Base-by-base conservation (phyloP, 2,888 invertebrate species). In the Homarus gammarus region DNA sequence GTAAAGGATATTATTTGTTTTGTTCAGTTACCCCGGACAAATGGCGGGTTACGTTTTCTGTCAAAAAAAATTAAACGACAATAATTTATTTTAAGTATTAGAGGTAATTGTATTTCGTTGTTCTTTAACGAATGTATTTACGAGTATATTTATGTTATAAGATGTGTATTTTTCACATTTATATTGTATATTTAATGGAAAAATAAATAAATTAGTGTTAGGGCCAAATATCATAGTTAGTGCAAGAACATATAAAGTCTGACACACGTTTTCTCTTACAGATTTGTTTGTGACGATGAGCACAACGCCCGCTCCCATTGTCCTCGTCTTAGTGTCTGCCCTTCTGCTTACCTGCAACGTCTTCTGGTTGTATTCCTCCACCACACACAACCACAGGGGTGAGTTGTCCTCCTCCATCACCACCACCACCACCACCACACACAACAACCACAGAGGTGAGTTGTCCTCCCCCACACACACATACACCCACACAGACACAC, bases 281-380 rank as follows among this genome's bases (percentile, higher is more conserved):
- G 83, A 68, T 38, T 68, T 44, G 49, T 12, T 31, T 38, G 38
- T 70, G 83, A 83, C 33, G 40, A 83, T 83, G 83, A 70, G 44
- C 81, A 79, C 73, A 36, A 84, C 90, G 40, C 90, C 90, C 5
- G 84, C 87, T 12, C 91, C 91, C 61, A 38, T 91, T 36, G 91
- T 90, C 44, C 61, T 91, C n/a, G 90, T 91, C 56, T 31, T 90
- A 33, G 75, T 91, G 44, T 89, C 91, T 27, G 91, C 79, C n/a
- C 79, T 91, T 18, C 87, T 91, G 12, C 68, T 91, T 15, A 84
- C 90, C 56, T 91, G 91, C 61, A 91, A 91, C 64, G 91, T 91
- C 73, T 81, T 91, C 51, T 91, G 91, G 91, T 82, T 91, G 22
- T 91, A 91, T 84, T 86, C 89, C 36, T 82, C 89, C 70, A 81